These are phyloP conservation scores for Drosophila guanche DNA, from an alignment of 1,140 invertebrate species.

Conservation along the genomic window DNA sequence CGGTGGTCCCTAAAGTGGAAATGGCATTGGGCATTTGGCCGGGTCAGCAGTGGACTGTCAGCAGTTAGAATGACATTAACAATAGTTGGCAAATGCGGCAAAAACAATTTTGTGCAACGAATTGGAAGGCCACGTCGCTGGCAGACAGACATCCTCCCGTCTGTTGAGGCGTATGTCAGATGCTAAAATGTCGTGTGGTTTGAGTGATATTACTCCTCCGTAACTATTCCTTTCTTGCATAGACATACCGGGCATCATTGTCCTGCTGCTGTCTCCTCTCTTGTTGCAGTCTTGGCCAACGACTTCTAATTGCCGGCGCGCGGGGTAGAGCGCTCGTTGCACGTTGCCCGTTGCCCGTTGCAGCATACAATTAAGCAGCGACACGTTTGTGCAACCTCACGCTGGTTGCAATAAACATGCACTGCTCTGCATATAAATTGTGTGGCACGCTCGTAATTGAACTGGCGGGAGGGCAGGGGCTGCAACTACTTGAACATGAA, in stretches of 20 bases:
- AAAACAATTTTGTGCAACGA: conserved; percentile 78
- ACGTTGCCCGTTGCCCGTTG: conserved; percentile 21
- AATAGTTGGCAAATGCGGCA: conserved; percentile 79
- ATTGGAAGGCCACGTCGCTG: conserved; percentile 55
- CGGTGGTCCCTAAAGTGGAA: conserved; percentile 12
- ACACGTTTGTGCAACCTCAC: conserved; percentile 57
- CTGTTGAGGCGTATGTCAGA: conserved; percentile 15
- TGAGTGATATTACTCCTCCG: conserved; percentile 43
- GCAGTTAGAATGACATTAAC: conserved; percentile 77
- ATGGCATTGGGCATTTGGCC: no score
- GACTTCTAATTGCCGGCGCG: conserved; percentile 67
- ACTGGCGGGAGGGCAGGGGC: conserved; percentile 18
- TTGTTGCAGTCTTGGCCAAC: conserved; percentile 49
- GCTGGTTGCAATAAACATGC: conserved; percentile 63
- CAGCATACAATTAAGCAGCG: conserved; percentile 65
- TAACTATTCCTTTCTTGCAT: conserved; percentile 1
- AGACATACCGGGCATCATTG: neutral
- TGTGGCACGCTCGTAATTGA: conserved; percentile 28
- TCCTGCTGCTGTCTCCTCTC: conserved; percentile 8
- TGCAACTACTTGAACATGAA: conserved; percentile 46
- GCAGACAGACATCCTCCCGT: conserved; percentile 15
- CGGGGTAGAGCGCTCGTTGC: conserved; percentile 30
- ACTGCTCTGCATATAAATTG: conserved; percentile 57
- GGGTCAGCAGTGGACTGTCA: conserved; percentile 41
- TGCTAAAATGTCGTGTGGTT: conserved; percentile 68